These are phyloP conservation scores for Hirtodrosophila duncani DNA, from an alignment of 2,888 invertebrate species.

Conservation along the genomic window DNA sequence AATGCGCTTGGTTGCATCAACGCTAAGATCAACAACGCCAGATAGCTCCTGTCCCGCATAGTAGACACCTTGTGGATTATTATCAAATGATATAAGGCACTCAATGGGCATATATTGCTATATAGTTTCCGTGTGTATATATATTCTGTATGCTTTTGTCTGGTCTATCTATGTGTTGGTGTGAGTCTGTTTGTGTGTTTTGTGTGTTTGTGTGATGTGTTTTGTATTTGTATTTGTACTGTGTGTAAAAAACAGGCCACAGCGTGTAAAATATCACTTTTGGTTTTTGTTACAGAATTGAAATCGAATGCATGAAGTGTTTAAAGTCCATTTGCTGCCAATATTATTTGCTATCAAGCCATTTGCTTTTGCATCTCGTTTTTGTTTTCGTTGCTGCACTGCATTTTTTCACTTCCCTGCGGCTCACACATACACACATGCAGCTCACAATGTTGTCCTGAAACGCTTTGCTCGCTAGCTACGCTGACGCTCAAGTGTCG, in stretches of 20 bases:
- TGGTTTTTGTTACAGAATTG: slow-evolving; percentile 32
- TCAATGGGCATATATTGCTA: slow-evolving; percentile 78
- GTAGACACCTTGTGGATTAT: slow-evolving; percentile 78
- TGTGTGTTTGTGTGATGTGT: slow-evolving; percentile 14
- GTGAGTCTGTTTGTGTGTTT: slow-evolving; percentile 8
- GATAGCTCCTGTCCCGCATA: slow-evolving; percentile 78
- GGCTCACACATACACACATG: slow-evolving; percentile 63
- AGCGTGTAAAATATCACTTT: slow-evolving; percentile 64
- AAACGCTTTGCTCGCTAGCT: slow-evolving; percentile 45
- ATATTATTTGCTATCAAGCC: slow-evolving; percentile 56
- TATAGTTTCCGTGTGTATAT: slow-evolving; percentile 35
- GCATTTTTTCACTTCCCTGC: slow-evolving; percentile 56
- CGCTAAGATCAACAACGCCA: slow-evolving; percentile 77
- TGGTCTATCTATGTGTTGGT: slow-evolving; percentile 7
- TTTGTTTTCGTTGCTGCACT: slow-evolving; percentile 37
- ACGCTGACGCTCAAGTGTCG: too few relatives aligned
- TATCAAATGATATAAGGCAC: slow-evolving; percentile 79
- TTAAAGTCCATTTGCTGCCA: slow-evolving; percentile 40
- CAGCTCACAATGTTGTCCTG: slow-evolving; percentile 36
- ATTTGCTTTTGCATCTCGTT: slow-evolving; percentile 48
- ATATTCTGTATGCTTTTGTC: slow-evolving; percentile 14
- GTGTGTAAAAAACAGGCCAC: slow-evolving; percentile 60
- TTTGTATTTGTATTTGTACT: slow-evolving; percentile 28
- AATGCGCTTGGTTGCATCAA: slow-evolving; percentile 77
- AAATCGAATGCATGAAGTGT: slow-evolving; percentile 40